phyloP scores from a whole-genome alignment of 2,113 vertebrate genomes.

The Rhinoderma darwinii region DNA sequence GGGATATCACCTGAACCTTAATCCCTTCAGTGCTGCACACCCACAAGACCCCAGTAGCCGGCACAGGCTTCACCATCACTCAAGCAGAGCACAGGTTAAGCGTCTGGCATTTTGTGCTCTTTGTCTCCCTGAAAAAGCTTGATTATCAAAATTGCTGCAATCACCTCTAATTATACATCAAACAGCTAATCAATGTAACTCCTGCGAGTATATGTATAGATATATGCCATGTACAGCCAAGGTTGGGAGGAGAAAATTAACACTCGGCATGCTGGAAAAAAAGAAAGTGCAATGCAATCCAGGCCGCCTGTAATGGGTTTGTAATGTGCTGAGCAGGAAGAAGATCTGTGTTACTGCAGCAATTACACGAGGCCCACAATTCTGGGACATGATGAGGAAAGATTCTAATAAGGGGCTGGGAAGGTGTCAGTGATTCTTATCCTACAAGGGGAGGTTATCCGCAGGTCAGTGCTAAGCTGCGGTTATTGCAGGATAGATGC shows the following conservation, averaged over 20 bases:
- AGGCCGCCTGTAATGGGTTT: neutral
- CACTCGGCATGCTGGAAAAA: neutral
- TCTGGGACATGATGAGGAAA: neutral
- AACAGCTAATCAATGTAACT: slow-evolving; percentile 54
- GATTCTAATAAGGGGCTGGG: neutral
- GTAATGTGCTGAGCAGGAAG: neutral
- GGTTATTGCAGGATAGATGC: neutral
- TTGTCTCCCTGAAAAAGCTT: slow-evolving; percentile 57
- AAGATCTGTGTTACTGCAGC: neutral
- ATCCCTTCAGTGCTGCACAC: neutral
- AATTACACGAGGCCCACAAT: neutral
- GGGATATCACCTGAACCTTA: neutral
- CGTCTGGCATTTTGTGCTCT: slow-evolving; percentile 23
- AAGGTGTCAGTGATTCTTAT: neutral
- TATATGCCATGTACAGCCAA: slow-evolving; percentile 31
- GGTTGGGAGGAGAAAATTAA: slow-evolving; percentile 10
- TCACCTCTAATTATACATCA: slow-evolving; percentile 58
- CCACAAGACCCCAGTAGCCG: neutral
- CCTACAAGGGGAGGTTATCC: neutral
- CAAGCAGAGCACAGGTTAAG: slow-evolving; percentile 8
- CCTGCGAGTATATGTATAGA: slow-evolving; percentile 12
- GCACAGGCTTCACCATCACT: neutral
- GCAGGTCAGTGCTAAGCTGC: neutral
- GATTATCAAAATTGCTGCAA: slow-evolving; percentile 59
- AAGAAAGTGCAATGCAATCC: neutral